phyloP scores from a whole-genome alignment of 2,888 invertebrate species.

The Incurvaria masculella region DNA sequence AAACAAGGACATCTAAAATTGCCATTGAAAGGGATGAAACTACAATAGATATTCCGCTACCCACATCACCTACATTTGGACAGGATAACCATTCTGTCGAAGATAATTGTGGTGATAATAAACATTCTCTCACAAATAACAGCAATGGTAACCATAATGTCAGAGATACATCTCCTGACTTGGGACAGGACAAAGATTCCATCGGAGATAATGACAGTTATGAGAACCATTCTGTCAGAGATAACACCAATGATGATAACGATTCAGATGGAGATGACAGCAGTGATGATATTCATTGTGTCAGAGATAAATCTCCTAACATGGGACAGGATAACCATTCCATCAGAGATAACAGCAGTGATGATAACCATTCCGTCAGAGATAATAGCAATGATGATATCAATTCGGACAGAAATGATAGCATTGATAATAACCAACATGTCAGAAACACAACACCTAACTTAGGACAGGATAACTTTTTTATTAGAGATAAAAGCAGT shows the following conservation, averaged over 20 bases:
- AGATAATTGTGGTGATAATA: conserved; percentile 10
- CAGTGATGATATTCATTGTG: too few relatives aligned
- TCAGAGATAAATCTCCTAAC: too few relatives aligned
- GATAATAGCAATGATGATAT: conserved; percentile 31
- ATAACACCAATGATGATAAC: too few relatives aligned
- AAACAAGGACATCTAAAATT: conserved; percentile 25
- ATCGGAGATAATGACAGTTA: too few relatives aligned
- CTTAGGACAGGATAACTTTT: conserved; percentile 11
- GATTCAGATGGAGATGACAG: too few relatives aligned
- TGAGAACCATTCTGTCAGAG: too few relatives aligned
- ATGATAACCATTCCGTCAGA: too few relatives aligned
- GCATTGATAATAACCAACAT: not conserved
- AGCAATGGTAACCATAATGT: conserved; percentile 4
- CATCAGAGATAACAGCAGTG: too few relatives aligned
- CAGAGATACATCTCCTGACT: conserved; percentile 16
- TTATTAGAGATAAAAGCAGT: conserved; percentile 5
- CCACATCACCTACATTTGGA: conserved; percentile 3
- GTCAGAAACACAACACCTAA: conserved; percentile 19
- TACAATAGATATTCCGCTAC: conserved; percentile 8
- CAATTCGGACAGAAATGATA: conserved; percentile 13
- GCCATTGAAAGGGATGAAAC: conserved; percentile 21
- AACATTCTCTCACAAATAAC: conserved; percentile 2
- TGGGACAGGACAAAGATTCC: too few relatives aligned
- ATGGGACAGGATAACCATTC: too few relatives aligned
- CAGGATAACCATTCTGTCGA: conserved; percentile 4